Base-by-base conservation (phyloP, 2,888 invertebrate species). In the Drosophila affinis region DNA sequence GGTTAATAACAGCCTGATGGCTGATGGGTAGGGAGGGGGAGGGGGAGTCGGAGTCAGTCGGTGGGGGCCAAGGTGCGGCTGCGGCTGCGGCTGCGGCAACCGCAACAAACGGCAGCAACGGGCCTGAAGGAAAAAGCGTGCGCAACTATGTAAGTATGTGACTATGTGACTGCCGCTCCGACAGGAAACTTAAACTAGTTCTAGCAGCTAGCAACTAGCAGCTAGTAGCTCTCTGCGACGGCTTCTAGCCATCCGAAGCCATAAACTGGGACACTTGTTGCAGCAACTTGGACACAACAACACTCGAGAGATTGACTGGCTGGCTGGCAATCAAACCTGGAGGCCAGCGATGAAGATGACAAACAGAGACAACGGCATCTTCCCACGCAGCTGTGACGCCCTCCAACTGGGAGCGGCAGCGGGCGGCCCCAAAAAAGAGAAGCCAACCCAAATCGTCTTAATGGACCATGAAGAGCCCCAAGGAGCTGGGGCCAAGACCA, bases 181-280 rank as follows among this genome's bases (percentile, higher is more conserved):
- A 77, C 88, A 84, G 87, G 87, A 87, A 87, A 77, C 82, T 88
- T 87, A 87, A 84, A 88, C 89, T 85, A 85, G 88, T 87, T 83
- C 76, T 88, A 86, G 81, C 78, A 39, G 59, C 76, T 57, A 57
- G 57, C 64, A 68, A 58, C 68, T 68, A 39, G 57, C 64, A 68
- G 58, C 68, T 68, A 39, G 39, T n/a, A n/a, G 39, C 39, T 39
- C 39, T 39, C 14, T 39, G 39, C 6, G 74, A 14, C 6, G 74
- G 58, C 77, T 74, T 58, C 67, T 32, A 61, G 59, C 60, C 54
- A 58, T 49, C 49, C 34, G 32, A 27, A 54, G 72, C 79, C 74
- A 84, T 74, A 87, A 85, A 85, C 71, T 85, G 89, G 85, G 85
- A 87, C 85, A 85, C 85, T 85, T 85, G 85, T 82, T 89, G 86